A percentile compares a stretch with the other conserved stretches of the same genome.
Conservation (phyloP, 2,888 invertebrate species). For the Palloptera scutellata region DNA sequence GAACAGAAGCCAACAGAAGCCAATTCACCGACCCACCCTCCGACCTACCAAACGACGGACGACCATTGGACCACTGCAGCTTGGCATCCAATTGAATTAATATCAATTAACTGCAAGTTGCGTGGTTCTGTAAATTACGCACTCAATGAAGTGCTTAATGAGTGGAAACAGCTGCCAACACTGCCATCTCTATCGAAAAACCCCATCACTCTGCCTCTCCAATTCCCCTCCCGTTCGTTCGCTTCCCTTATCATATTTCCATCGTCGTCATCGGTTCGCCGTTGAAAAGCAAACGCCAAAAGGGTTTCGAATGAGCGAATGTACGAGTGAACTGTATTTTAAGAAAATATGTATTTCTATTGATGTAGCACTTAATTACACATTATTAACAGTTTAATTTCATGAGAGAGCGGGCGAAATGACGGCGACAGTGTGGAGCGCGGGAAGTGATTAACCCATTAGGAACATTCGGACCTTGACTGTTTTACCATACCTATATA, state of each 20-base stretch:
- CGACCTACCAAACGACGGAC: neutral
- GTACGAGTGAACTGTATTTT: constrained; percentile 13
- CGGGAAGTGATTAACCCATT: neutral
- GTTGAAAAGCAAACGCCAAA: neutral
- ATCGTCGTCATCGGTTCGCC: neutral
- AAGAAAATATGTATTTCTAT: constrained; percentile 21
- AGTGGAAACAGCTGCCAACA: constrained; percentile 57
- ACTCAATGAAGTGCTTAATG: constrained; percentile 57
- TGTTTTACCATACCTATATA: no score
- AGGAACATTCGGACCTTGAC: no score
- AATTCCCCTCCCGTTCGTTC: neutral
- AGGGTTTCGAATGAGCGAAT: constrained; percentile 3
- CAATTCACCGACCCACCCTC: neutral
- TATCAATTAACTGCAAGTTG: constrained; percentile 58
- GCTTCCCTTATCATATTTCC: neutral
- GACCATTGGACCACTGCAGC: neutral
- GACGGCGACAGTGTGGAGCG: neutral
- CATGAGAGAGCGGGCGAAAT: neutral
- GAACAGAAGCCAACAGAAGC: neutral
- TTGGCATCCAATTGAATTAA: constrained; percentile 49
- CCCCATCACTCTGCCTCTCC: neutral
- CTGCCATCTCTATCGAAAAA: constrained; percentile 13
- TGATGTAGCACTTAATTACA: constrained; percentile 25
- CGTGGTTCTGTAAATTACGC: constrained; percentile 56
- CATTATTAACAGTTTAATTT: constrained; percentile 11